Evolutionary conservation across 1,140 invertebrate species (phyloP).

Genomic region (Varroa destructor): DNA sequence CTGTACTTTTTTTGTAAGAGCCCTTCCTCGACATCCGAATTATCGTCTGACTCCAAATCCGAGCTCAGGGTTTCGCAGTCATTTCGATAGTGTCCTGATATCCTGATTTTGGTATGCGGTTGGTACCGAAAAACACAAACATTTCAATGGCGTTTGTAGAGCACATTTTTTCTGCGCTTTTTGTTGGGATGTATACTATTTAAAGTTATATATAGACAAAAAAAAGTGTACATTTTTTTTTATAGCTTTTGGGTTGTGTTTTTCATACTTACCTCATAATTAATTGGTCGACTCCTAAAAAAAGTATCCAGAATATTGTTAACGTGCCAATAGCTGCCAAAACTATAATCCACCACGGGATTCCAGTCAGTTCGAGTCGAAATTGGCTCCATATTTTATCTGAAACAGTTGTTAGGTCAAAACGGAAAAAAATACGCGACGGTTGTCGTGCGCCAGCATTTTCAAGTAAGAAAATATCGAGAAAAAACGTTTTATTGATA

Average conservation of each 20-base stretch:
- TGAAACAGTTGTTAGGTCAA: neutral
- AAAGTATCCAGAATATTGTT: neutral
- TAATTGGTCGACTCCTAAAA: conserved; percentile 5
- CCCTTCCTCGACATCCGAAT: neutral
- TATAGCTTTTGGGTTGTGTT: no score
- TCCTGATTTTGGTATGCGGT: no score
- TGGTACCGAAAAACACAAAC: no score
- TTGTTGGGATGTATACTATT: no score
- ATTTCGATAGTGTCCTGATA: neutral
- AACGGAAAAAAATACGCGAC: no score
- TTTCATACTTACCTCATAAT: neutral
- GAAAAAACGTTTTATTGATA: no score
- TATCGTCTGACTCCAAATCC: neutral
- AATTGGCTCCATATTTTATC: neutral
- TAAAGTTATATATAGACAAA: no score
- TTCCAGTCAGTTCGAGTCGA: neutral
- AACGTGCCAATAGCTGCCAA: neutral
- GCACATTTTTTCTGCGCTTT: no score
- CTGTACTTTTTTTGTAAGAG: neutral
- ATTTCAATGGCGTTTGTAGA: no score
- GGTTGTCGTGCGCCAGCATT: no score
- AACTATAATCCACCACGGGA: neutral
- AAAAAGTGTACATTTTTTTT: no score
- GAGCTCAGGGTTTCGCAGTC: neutral
- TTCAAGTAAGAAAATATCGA: no score